These are phyloP conservation scores for Trisateles emortualis DNA, from an alignment of 2,888 invertebrate genomes.

Conservation along the genomic window DNA sequence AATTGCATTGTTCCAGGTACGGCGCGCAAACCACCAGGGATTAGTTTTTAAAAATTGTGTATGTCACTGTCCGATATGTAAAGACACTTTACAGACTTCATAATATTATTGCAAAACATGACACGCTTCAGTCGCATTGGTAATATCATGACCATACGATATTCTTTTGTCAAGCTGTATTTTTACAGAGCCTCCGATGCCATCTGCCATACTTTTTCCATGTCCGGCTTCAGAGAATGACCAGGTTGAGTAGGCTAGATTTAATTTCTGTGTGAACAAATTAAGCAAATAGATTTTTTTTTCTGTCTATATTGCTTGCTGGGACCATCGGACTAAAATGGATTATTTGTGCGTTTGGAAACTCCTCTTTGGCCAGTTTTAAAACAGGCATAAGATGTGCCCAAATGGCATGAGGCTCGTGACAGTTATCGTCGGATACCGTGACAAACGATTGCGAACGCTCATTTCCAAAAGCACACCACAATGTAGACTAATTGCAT, in stretches of 20 bases:
- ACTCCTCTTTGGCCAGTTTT: slow-evolving; percentile 25
- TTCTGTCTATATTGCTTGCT: no score
- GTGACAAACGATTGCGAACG: slow-evolving; percentile 33
- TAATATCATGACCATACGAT: slow-evolving; percentile 12
- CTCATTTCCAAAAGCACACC: neutral
- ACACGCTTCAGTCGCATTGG: slow-evolving; percentile 11
- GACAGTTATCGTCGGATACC: slow-evolving; percentile 28
- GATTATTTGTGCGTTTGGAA: slow-evolving; percentile 20
- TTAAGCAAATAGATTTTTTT: no score
- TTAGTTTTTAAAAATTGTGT: slow-evolving; percentile 6
- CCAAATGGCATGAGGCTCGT: slow-evolving; percentile 21
- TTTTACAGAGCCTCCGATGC: slow-evolving; percentile 21
- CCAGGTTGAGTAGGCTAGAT: neutral
- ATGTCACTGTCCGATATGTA: slow-evolving; percentile 7
- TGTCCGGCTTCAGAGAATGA: neutral
- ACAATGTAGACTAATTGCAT: slow-evolving; percentile 6
- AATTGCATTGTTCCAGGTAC: neutral
- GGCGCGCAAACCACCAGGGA: slow-evolving; percentile 6
- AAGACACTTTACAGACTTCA: slow-evolving; percentile 11
- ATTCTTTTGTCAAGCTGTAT: slow-evolving; percentile 8
- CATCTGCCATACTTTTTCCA: slow-evolving; percentile 28
- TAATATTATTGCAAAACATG: no score
- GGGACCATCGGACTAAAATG: neutral
- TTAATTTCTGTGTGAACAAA: no score
- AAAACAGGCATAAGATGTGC: neutral